Evolutionary conservation across 2,113 vertebrate species (phyloP).

Genomic region (Zapornia atra): DNA sequence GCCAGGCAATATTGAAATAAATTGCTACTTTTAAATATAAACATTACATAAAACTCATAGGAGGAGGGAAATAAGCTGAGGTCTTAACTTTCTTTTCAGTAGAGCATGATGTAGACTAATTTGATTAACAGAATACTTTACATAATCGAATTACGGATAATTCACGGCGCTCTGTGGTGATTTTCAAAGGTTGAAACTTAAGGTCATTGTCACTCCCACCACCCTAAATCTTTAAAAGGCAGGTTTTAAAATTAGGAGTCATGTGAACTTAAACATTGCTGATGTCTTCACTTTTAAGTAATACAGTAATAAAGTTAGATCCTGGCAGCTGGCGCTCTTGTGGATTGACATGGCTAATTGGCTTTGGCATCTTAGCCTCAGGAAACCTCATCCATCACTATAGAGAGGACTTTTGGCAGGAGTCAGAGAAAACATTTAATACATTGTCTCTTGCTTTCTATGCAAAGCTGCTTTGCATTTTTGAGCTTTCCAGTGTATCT

Average conservation of each 20-base stretch:
- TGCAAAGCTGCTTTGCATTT: constrained; percentile 36
- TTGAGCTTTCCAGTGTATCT: not conserved
- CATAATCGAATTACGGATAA: constrained; percentile 63
- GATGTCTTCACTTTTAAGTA: constrained; percentile 70
- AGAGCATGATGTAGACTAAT: constrained; percentile 46
- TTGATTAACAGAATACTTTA: constrained; percentile 58
- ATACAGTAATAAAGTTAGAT: constrained; percentile 63
- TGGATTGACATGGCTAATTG: constrained; percentile 77
- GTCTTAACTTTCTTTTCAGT: constrained; percentile 42
- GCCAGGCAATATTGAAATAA: constrained; percentile 48
- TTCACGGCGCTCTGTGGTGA: not conserved
- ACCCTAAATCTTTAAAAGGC: constrained; percentile 44
- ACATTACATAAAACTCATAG: constrained; percentile 34
- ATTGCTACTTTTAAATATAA: constrained; percentile 62
- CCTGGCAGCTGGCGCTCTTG: constrained; percentile 70
- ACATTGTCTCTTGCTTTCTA: constrained; percentile 61
- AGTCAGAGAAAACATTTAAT: constrained; percentile 63
- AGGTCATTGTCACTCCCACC: constrained; percentile 41
- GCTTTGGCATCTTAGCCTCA: constrained; percentile 71
- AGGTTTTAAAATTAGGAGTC: constrained; percentile 65
- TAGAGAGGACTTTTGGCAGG: constrained; percentile 47
- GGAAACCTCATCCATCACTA: constrained; percentile 74
- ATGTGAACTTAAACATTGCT: constrained; percentile 61
- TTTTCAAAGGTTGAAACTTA: constrained; percentile 54
- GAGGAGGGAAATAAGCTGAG: constrained; percentile 1